phyloP scores from a whole-genome alignment of 1,140 invertebrate species.

The Thereuonema tuberculata region DNA sequence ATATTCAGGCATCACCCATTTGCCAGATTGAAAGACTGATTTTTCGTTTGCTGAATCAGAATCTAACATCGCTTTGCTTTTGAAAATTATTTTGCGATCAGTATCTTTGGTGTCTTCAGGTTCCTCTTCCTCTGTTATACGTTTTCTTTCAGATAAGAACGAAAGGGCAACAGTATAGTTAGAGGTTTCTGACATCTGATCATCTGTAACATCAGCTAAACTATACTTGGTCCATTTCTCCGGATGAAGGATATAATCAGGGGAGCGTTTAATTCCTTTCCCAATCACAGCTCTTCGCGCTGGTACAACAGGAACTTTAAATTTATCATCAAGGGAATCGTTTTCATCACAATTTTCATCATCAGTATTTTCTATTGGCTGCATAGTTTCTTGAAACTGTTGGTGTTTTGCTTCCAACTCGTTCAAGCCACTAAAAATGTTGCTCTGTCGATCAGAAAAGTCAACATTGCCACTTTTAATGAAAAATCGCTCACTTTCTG shows the following conservation, averaged over 20 bases:
- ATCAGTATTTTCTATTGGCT: slow-evolving; percentile 9
- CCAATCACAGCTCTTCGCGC: neutral
- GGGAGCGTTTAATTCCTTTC: slow-evolving; percentile 6
- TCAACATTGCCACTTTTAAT: neutral
- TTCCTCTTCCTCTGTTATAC: neutral
- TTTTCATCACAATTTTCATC: too few relatives aligned
- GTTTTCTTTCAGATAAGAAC: slow-evolving; percentile 19
- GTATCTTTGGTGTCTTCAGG: neutral
- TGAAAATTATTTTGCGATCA: neutral
- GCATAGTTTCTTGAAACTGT: slow-evolving; percentile 15
- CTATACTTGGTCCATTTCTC: slow-evolving; percentile 23
- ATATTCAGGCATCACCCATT: slow-evolving; percentile 2
- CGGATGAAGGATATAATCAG: slow-evolving; percentile 21
- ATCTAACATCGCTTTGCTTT: too few relatives aligned
- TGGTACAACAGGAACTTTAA: slow-evolving; percentile 7
- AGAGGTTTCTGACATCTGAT: slow-evolving; percentile 18
- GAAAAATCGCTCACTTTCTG: slow-evolving; percentile 5
- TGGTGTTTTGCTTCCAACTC: slow-evolving; percentile 21
- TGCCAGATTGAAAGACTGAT: neutral
- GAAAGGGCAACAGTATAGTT: slow-evolving; percentile 22
- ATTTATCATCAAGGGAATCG: too few relatives aligned
- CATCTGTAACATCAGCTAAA: slow-evolving; percentile 19
- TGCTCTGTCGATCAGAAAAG: slow-evolving; percentile 5
- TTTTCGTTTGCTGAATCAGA: neutral
- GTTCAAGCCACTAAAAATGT: slow-evolving; percentile 20